Evolutionary conservation across 2,888 invertebrate species (phyloP), one percentile per base, ranked within the genome.

Genomic region (Salpingus planirostris): DNA sequence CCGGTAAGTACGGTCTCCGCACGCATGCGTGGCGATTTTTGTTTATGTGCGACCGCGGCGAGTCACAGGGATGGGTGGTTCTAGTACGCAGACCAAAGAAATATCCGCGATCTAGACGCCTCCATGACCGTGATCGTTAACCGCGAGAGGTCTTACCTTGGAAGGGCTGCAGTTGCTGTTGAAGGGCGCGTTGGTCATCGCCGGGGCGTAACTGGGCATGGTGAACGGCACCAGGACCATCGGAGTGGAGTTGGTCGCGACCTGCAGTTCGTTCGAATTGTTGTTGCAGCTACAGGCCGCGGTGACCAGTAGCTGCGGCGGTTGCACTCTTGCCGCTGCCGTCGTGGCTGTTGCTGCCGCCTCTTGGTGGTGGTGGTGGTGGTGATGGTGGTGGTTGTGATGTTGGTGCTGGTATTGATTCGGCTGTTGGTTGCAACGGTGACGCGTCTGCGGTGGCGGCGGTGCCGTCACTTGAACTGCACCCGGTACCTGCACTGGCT

Each of bases 191-290:
- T 52, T 55, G 27, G 56, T 60, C 52, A 64, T 59, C 14, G 60
- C 65, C 33, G 66, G 63, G 31, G 59, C 64, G 48, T 63, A 65
- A 50, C 54, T 65, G 39, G 66, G 64, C 43, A 66, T 61, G 33
- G 64, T 57, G 47, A 66, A 66, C 31, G 68, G 68, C 37, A 68
- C 67, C 53, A 68, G 67, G 49, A 68, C 59, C 68, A 68, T 68
- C 42, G 64, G 66, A 24, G 63, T 54, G 11, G 46, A 50, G 42
- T 48, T 44, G 34, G 47, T 43, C 26, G 52, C 43, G 31, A 52
- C 44, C 38, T 52, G 53, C 3, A 28, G 22, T n/a, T 43, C 43
- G 13, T 43, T 47, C 15, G 47, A 50, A 40, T 47, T 53, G 29
- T 53, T 52, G 31, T 57, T 55, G 33, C 50, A 57, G 44, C 64